Percentiles rank a stretch among this genome's conserved stretches.
Evolutionary conservation across 2,888 invertebrate genomes (phyloP).

Genomic region (Hypomecis punctinalis): DNA sequence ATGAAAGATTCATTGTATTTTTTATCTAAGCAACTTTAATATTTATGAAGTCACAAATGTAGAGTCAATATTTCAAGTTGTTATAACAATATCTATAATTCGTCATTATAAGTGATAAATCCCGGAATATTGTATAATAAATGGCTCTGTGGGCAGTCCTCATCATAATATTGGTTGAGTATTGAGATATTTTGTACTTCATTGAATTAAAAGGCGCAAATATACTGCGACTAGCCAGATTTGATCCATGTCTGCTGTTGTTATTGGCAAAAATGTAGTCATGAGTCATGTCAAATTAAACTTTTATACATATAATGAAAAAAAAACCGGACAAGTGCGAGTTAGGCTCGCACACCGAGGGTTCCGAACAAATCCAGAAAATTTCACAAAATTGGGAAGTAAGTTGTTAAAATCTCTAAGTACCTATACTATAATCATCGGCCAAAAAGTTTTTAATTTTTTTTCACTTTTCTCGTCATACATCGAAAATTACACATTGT

Average conservation of each 20-base stretch:
- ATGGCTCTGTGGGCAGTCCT: conserved; percentile 65
- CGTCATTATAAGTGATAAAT: conserved; percentile 54
- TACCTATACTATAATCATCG: no score
- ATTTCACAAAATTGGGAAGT: no score
- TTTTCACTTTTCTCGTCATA: no score
- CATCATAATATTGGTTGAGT: conserved; percentile 65
- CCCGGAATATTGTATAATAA: conserved; percentile 44
- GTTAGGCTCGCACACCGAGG: no score
- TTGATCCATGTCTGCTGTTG: conserved; percentile 8
- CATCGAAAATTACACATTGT: no score
- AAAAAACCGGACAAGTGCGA: no score
- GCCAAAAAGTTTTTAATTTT: no score
- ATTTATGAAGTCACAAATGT: conserved; percentile 38
- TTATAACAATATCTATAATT: conserved; percentile 46
- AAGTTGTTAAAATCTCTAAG: no score
- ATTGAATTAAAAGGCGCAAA: conserved; percentile 14
- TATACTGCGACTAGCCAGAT: not conserved
- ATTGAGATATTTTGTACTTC: conserved; percentile 24
- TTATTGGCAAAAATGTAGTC: not conserved
- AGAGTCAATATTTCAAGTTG: conserved; percentile 44
- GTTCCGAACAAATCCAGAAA: no score
- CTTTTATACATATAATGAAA: no score
- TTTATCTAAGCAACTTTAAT: conserved; percentile 26
- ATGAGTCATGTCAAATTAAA: no score
- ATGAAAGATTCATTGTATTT: conserved; percentile 29